Evolutionary conservation across 2,113 vertebrate genomes (phyloP).

Genomic region (Mus musculus): DNA sequence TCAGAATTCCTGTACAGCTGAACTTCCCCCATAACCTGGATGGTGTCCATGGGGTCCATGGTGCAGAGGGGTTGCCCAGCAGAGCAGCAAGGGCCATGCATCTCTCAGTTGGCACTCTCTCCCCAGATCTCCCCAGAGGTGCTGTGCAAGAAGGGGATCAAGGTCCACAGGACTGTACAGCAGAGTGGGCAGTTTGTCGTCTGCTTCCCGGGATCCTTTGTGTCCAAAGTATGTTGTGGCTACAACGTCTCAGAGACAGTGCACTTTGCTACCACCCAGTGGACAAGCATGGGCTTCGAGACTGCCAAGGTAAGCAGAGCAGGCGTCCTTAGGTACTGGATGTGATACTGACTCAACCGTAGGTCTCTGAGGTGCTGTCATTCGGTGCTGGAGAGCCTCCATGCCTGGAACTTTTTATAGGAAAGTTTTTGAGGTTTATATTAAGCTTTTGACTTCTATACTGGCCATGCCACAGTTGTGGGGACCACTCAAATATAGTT

Average conservation of each 20-base stretch:
- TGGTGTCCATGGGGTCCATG: neutral
- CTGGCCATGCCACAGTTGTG: fast-evolving
- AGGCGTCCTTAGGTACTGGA: neutral
- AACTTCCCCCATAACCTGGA: neutral
- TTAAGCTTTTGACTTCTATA: neutral
- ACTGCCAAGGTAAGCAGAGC: constrained; percentile 93
- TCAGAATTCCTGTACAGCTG: neutral
- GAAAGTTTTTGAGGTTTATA: neutral
- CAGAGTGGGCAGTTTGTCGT: constrained; percentile 98
- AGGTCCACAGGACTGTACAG: constrained; percentile 98
- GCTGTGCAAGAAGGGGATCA: constrained; percentile 97
- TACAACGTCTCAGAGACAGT: constrained; percentile 99
- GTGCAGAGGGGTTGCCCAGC: neutral
- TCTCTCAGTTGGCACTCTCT: neutral
- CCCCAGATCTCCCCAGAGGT: constrained; percentile 98
- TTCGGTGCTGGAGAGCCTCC: neutral
- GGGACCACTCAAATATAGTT: fast-evolving
- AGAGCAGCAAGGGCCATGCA: fast-evolving
- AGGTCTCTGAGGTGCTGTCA: neutral
- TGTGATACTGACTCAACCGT: neutral
- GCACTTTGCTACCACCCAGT: constrained; percentile 99
- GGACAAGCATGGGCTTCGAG: constrained; percentile 98
- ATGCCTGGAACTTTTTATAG: neutral
- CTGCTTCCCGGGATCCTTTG: constrained; percentile 98
- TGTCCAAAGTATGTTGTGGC: constrained; percentile 98